These are phyloP conservation scores for Phyllotreta cruciferae DNA, from an alignment of 2,888 invertebrate genomes.

Conservation along the genomic window DNA sequence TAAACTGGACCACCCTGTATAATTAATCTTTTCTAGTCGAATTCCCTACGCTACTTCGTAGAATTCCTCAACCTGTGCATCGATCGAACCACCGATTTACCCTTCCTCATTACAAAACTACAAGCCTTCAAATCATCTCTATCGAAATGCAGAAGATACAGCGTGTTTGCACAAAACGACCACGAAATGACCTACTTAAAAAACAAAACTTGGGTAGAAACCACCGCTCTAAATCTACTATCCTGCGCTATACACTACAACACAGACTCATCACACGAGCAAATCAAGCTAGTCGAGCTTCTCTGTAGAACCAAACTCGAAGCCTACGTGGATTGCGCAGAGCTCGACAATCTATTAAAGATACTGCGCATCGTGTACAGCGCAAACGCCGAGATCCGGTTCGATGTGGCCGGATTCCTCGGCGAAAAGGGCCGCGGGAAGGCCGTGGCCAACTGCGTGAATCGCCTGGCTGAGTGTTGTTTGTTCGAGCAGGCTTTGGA, in stretches of 20 bases:
- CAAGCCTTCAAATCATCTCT: conserved; percentile 55
- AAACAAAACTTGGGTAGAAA: conserved; percentile 66
- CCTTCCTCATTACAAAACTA: conserved; percentile 51
- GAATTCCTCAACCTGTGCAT: conserved; percentile 54
- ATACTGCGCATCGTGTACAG: conserved; percentile 46
- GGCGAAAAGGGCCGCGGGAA: conserved; percentile 53
- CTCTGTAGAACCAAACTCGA: conserved; percentile 67
- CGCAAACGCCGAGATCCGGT: conserved; percentile 57
- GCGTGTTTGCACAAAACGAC: conserved; percentile 50
- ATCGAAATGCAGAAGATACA: conserved; percentile 49
- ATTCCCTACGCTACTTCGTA: conserved; percentile 63
- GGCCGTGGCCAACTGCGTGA: conserved; percentile 65
- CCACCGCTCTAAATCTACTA: conserved; percentile 66
- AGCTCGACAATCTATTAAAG: conserved; percentile 58
- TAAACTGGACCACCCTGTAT: too few relatives aligned
- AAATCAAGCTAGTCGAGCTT: conserved; percentile 68
- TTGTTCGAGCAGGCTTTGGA: conserved; percentile 67
- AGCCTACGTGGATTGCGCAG: conserved; percentile 62
- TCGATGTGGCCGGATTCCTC: conserved; percentile 61
- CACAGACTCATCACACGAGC: conserved; percentile 70
- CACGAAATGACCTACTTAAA: conserved; percentile 62
- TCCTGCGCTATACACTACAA: conserved; percentile 67
- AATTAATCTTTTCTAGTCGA: conserved; percentile 69
- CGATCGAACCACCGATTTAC: conserved; percentile 52
- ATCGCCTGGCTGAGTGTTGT: conserved; percentile 61